Evolutionary conservation across 2,797 vertebrate species (phyloP).

Genomic region (Echiichthys vipera): DNA sequence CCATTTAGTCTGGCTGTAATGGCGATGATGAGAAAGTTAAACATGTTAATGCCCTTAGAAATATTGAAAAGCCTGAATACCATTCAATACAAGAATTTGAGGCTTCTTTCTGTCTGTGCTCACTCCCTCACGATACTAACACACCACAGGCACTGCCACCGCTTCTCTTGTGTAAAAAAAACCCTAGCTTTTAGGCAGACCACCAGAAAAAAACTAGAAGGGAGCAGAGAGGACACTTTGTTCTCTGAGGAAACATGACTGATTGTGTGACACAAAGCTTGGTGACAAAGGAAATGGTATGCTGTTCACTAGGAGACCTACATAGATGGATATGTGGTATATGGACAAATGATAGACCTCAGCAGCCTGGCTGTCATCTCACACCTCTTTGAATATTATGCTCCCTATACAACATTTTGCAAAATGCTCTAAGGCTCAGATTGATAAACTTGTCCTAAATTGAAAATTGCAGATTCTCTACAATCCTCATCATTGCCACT

Average conservation of each 20-base stretch:
- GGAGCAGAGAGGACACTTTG: conserved; percentile 52
- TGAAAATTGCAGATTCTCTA: conserved; percentile 37
- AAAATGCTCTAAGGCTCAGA: conserved; percentile 43
- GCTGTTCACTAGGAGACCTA: conserved; percentile 47
- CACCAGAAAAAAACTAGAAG: conserved; percentile 20
- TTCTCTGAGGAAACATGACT: conserved; percentile 61
- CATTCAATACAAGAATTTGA: conserved; percentile 19
- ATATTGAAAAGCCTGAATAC: conserved; percentile 32
- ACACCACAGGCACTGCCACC: conserved; percentile 5
- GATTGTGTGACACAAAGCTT: conserved; percentile 55
- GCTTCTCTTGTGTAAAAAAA: conserved; percentile 28
- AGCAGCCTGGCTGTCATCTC: conserved; percentile 57
- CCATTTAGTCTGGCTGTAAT: conserved; percentile 36
- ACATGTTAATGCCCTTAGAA: conserved; percentile 47
- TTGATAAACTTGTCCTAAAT: conserved; percentile 60
- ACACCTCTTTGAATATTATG: conserved; percentile 52
- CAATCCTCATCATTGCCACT: conserved; percentile 10
- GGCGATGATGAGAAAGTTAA: conserved; percentile 43
- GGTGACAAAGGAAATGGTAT: conserved; percentile 50
- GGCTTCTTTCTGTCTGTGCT: conserved; percentile 2
- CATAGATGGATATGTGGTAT: conserved; percentile 52
- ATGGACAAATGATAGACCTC: conserved; percentile 61
- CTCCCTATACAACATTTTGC: conserved; percentile 43
- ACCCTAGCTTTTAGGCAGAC: conserved; percentile 39
- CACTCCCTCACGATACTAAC: background rate